Conservation (phyloP, 1,140 invertebrate genomes). For the Aphelenchoides besseyi region DNA sequence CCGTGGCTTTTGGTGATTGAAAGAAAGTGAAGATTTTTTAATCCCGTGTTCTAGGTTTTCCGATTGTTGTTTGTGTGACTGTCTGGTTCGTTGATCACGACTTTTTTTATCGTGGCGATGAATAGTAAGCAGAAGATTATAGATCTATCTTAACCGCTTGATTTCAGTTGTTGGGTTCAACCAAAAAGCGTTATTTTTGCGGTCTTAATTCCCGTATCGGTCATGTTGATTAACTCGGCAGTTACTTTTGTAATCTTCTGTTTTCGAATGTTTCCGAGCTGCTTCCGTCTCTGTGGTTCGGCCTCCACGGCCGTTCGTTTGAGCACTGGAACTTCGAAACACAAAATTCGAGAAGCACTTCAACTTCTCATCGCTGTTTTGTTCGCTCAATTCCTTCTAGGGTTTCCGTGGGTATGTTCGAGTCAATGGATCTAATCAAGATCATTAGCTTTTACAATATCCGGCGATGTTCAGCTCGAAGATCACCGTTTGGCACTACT, state of each 20-base stretch:
- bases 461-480: neutral
- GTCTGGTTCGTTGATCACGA: neutral
- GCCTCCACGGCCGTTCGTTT: neutral
- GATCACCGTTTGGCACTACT: constrained; percentile 17
- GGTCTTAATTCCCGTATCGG: neutral
- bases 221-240: neutral
- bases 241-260: constrained; percentile 15
- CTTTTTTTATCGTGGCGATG: constrained; percentile 8
- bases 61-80: neutral
- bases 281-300: neutral
- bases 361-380: constrained; percentile 13
- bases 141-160: neutral
- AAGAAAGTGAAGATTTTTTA: no score
- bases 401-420: constrained; percentile 5
- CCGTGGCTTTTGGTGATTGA: neutral
- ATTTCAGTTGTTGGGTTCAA: constrained; percentile 11
- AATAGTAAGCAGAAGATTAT: neutral
- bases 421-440: no score
- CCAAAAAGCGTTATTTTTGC: constrained; percentile 2
- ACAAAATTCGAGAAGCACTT: neutral
- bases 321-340: neutral
- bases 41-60: neutral
- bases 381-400: constrained; percentile 6
- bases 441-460: constrained; percentile 11
- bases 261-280: constrained; percentile 3